Percentiles rank a stretch among this genome's conserved stretches.
These are phyloP conservation scores for Auanema sp. DNA, from an alignment of 2,888 invertebrate species.

Conservation along the genomic window DNA sequence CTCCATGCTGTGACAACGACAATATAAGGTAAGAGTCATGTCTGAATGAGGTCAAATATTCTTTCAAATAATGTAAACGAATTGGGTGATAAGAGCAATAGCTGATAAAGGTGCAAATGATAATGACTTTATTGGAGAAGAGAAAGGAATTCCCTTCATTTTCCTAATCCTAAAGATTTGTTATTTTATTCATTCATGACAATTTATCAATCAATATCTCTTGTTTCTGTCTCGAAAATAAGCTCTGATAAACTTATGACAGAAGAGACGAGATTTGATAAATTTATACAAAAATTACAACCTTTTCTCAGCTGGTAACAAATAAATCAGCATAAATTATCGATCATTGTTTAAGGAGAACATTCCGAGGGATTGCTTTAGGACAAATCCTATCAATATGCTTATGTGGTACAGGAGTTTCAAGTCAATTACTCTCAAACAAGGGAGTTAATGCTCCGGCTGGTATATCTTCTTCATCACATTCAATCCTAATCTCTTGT, in stretches of 20 bases:
- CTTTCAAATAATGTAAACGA: background rate
- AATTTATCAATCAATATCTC: slow-evolving; percentile 1
- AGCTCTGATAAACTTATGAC: background rate
- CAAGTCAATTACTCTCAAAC: slow-evolving; percentile 74
- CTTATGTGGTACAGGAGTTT: slow-evolving; percentile 77
- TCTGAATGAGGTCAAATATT: background rate
- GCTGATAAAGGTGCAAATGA: too few species aligned
- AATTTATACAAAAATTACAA: too few species aligned
- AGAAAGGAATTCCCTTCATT: too few species aligned
- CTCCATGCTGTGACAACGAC: slow-evolving; percentile 53
- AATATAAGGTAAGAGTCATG: slow-evolving; percentile 36
- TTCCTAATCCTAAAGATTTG: too few species aligned
- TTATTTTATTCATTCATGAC: slow-evolving; percentile 4
- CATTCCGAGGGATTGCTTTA: slow-evolving; percentile 63
- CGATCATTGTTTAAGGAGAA: slow-evolving; percentile 58
- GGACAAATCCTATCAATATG: slow-evolving; percentile 77
- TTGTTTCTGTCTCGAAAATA: background rate
- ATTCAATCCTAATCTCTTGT: slow-evolving; percentile 18
- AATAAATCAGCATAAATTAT: background rate
- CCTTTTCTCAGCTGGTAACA: too few species aligned
- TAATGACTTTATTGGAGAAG: too few species aligned
- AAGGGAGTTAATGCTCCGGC: slow-evolving; percentile 77
- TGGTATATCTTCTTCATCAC: slow-evolving; percentile 64
- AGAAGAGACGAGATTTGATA: too few species aligned
- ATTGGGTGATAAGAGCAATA: background rate